Base-by-base conservation (phyloP, 2,888 invertebrate genomes). In the Mimas tiliae region DNA sequence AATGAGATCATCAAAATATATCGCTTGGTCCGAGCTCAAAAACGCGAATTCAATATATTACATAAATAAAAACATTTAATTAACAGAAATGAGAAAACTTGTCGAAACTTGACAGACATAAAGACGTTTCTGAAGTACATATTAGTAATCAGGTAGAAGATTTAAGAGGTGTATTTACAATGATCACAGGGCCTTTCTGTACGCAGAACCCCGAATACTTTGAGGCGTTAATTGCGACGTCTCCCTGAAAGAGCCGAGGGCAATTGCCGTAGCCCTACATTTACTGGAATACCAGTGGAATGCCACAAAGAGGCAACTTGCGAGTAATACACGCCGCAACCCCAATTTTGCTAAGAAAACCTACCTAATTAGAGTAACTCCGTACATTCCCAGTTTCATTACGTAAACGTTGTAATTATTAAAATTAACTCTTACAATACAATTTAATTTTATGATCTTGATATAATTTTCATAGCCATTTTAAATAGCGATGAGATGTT, bases 191-290 rank as follows among this genome's bases (percentile, higher is more conserved):
- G n/a, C 38, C 42, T 55, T 50, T 51, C 51, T 62, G 50, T 64
- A 62, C 62, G 50, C 47, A 38, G 27, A 63, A 69, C 62, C 64
- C 71, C 70, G 73, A 72, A 80, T 75, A 78, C 77, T 80, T 74
- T 70, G 73, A 75, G 74, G 78, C 78, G 79, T 80, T 85, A 85
- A 85, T 86, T 85, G 79, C 78, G 75, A 75, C 75, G 74, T 77
- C 74, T 74, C 74, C 69, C 75, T 62, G 45, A 67, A 68, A 68
- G 65, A 52, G 70, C 73, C 64, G 63, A 38, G 50, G 64, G 71
- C 69, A 64, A 70, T 71, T 69, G 66, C 69, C 67, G 64, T 66
- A 53, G 63, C 67, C 69, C 69, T 70, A 76, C 71, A 75, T 70
- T 72, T 72, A 77, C 72, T 68, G 68, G 70, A 73, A 71, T 74